Percentiles rank a stretch among this genome's conserved stretches.
These are phyloP conservation scores for Sycophaga agraensis DNA, from an alignment of 1,140 invertebrate genomes.

Conservation along the genomic window DNA sequence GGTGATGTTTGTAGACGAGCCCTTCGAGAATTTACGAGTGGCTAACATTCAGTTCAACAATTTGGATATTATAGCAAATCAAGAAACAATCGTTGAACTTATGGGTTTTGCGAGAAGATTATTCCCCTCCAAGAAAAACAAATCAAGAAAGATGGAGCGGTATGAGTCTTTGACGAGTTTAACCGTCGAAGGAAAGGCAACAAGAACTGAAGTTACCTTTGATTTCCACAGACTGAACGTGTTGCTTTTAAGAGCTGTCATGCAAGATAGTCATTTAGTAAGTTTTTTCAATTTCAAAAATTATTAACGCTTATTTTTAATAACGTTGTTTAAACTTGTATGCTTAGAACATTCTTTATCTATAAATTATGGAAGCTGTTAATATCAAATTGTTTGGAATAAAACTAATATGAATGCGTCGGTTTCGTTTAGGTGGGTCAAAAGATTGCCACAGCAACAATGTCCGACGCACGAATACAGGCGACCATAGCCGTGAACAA, in stretches of 20 bases:
- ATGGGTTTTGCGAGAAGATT: slow-evolving; percentile 82
- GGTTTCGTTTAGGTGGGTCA: slow-evolving; percentile 63
- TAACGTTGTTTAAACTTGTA: no score
- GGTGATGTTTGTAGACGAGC: slow-evolving; percentile 70
- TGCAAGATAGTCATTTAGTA: slow-evolving; percentile 68
- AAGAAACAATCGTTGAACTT: slow-evolving; percentile 91
- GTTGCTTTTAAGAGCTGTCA: slow-evolving; percentile 76
- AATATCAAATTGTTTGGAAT: no score
- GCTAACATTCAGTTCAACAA: slow-evolving; percentile 91
- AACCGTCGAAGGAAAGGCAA: slow-evolving; percentile 35
- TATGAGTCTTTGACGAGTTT: slow-evolving; percentile 46
- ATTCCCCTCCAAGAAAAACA: slow-evolving; percentile 59
- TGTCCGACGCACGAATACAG: slow-evolving; percentile 86
- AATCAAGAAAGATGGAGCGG: slow-evolving; percentile 37
- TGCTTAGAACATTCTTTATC: background rate
- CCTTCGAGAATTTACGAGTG: slow-evolving; percentile 68
- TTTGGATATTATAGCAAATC: slow-evolving; percentile 94
- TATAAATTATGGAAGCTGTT: background rate
- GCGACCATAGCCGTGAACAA: slow-evolving; percentile 69
- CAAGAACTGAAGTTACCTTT: slow-evolving; percentile 78
- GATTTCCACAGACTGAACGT: slow-evolving; percentile 91
- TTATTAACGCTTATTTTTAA: background rate
- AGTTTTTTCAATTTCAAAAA: background rate
- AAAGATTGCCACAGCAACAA: slow-evolving; percentile 91
- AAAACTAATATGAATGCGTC: background rate